Evolutionary conservation across 2,113 vertebrate species (phyloP).

Genomic region (Antechinus stuartii): DNA sequence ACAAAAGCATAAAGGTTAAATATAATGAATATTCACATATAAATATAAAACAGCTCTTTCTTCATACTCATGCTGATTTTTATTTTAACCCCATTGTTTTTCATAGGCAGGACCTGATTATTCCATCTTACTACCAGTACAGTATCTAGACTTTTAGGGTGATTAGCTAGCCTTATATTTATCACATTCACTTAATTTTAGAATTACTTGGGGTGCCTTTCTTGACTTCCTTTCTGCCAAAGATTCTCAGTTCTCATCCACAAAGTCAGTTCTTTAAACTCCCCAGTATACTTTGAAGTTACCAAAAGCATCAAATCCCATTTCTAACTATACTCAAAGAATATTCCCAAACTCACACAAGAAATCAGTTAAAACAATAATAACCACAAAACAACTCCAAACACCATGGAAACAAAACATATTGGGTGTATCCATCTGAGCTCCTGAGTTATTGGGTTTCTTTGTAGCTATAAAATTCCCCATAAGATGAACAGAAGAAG

Average conservation of each 20-base stretch:
- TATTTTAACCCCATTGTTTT: neutral
- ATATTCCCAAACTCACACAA: neutral
- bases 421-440: neutral
- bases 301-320: neutral
- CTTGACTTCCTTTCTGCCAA: neutral
- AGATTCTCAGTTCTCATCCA: neutral
- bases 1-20: neutral
- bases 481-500: neutral
- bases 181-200: neutral
- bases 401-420: neutral
- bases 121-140: neutral
- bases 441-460: neutral
- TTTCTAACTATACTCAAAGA: neutral
- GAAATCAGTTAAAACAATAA: neutral
- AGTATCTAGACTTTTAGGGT: neutral
- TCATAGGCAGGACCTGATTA: neutral
- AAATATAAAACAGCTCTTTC: neutral
- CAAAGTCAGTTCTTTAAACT: neutral
- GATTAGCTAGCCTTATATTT: neutral
- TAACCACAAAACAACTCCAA: neutral
- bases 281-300: neutral
- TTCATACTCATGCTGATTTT: neutral
- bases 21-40: neutral
- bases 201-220: neutral
- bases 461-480: neutral